These are phyloP conservation scores for Zoanthus solanderi DNA, from an alignment of 92 coral and sea anemone genomes.

Conservation along the genomic window DNA sequence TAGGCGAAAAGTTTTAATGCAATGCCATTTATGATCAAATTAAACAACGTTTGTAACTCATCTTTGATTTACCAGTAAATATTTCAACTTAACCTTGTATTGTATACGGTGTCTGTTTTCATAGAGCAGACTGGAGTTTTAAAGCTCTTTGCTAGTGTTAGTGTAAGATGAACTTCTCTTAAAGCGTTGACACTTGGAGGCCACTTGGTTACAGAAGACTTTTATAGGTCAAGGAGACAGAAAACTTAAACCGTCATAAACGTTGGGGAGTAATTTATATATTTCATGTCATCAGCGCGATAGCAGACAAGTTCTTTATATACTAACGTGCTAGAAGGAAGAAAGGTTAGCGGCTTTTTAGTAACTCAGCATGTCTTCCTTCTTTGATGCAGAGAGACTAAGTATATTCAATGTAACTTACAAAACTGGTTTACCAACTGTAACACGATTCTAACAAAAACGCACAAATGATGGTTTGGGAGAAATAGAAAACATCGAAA, in stretches of 20 bases:
- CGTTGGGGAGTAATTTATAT: conserved; percentile 51
- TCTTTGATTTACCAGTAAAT: no score
- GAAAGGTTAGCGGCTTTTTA: not conserved
- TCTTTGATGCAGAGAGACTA: not conserved
- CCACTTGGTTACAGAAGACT: conserved; percentile 29
- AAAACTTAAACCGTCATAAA: conserved; percentile 8
- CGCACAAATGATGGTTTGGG: not conserved
- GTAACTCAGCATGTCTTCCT: not conserved
- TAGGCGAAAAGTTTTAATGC: no score
- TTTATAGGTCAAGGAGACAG: conserved; percentile 30
- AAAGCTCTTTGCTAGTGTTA: not conserved
- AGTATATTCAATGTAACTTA: not conserved
- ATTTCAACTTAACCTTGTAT: no score
- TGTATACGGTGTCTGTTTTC: no score
- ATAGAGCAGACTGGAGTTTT: not conserved
- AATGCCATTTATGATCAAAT: no score
- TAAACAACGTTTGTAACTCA: no score
- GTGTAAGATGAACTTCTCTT: not conserved
- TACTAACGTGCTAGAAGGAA: conserved; percentile 2
- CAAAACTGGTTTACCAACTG: not conserved
- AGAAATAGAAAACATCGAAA: not conserved
- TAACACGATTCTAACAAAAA: not conserved
- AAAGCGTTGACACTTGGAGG: conserved; percentile 30
- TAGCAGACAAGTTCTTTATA: conserved; percentile 28
- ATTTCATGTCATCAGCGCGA: conserved; percentile 20